Evolutionary conservation across 1,140 invertebrate genomes (phyloP).

Genomic region (Ephestia elutella): DNA sequence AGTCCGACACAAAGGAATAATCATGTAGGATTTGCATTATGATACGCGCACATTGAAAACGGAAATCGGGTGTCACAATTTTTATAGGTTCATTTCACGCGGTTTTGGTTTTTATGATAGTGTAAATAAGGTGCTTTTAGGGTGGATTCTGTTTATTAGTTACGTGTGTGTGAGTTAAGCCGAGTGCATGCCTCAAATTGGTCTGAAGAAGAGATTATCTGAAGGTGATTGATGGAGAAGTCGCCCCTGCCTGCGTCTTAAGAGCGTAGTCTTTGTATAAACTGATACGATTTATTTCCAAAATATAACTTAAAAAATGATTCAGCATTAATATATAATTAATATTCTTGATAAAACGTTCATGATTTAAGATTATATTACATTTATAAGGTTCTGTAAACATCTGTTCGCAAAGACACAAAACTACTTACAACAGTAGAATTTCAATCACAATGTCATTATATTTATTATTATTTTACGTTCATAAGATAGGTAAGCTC

Average conservation of each 20-base stretch:
- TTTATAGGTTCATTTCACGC: background rate
- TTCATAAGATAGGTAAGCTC: too few species aligned
- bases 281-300: background rate
- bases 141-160: background rate
- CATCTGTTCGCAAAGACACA: too few species aligned
- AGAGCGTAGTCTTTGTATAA: slow-evolving; percentile 1
- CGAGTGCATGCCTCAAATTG: slow-evolving; percentile 66
- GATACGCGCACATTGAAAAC: slow-evolving; percentile 26
- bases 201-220: slow-evolving; percentile 78
- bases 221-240: slow-evolving; percentile 77
- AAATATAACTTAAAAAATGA: background rate
- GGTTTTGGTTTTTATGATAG: background rate
- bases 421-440: too few species aligned
- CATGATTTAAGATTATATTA: too few species aligned
- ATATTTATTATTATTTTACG: too few species aligned
- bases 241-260: slow-evolving; percentile 20
- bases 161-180: slow-evolving; percentile 61
- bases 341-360: too few species aligned
- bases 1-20: slow-evolving; percentile 35
- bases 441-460: too few species aligned
- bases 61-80: slow-evolving; percentile 7
- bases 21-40: slow-evolving; percentile 38
- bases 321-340: background rate
- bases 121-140: background rate
- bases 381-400: too few species aligned